phyloP scores from a whole-genome alignment of 64 coral and sea anemone species.

The Montipora foliosa region DNA sequence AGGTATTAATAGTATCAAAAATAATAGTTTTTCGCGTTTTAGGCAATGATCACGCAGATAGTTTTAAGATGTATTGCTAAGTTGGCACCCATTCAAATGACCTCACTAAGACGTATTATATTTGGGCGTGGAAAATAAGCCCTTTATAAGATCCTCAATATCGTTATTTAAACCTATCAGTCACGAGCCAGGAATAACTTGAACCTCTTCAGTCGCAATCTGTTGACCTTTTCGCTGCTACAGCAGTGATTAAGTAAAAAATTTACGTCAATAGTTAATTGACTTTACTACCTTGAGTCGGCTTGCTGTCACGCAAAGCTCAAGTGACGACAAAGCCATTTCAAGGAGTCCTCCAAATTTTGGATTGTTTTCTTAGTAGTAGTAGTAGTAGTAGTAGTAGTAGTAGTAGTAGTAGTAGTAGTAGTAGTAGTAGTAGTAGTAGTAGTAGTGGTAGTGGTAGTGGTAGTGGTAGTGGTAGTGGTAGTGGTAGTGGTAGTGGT shows the following conservation, averaged over 20 bases:
- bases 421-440: too few relatives aligned
- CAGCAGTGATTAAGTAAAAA: background rate
- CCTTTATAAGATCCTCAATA: background rate
- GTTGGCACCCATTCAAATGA: conserved; percentile 22
- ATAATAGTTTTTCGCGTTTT: background rate
- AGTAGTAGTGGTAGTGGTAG: too few relatives aligned
- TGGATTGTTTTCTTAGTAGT: too few relatives aligned
- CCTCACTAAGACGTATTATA: conserved; percentile 9
- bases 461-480: too few relatives aligned
- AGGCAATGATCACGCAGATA: conserved; percentile 48
- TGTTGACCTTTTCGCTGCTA: background rate
- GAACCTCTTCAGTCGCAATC: background rate
- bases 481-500: too few relatives aligned
- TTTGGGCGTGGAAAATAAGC: background rate
- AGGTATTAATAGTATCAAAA: conserved; percentile 28
- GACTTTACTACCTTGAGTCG: background rate
- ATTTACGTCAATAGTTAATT: background rate
- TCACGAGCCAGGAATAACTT: background rate
- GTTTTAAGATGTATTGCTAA: background rate
- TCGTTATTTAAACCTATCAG: background rate
- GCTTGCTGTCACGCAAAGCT: background rate
- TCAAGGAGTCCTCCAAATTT: background rate
- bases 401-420: too few relatives aligned
- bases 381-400: too few relatives aligned
- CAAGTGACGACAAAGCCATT: background rate